A percentile compares a stretch with the other conserved stretches of the same genome.
These are phyloP conservation scores for Crenuchus spilurus DNA, from an alignment of 2,797 vertebrate species.

Conservation along the genomic window DNA sequence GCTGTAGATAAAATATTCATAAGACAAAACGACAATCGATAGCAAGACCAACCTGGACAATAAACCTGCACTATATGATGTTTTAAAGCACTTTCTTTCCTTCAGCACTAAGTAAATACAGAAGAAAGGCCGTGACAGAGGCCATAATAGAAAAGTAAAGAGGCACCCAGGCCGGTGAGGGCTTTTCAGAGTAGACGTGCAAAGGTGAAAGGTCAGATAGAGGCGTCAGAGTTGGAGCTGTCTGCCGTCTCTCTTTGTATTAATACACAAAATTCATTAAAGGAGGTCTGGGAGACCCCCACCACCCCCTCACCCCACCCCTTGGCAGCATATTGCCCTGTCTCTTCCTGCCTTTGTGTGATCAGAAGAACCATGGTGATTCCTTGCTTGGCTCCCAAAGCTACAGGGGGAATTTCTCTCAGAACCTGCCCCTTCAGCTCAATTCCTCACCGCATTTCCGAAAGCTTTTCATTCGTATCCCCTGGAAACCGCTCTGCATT, in stretches of 20 bases:
- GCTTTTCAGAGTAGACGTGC: constrained; percentile 56
- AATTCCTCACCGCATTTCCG: constrained; percentile 82
- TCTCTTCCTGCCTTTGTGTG: constrained; percentile 77
- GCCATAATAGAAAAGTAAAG: constrained; percentile 40
- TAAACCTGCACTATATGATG: not conserved
- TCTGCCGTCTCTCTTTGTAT: constrained; percentile 63
- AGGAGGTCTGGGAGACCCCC: constrained; percentile 67
- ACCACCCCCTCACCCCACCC: not conserved
- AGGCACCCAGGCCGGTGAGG: constrained; percentile 46
- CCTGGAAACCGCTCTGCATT: constrained; percentile 85
- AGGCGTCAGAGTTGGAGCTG: constrained; percentile 59
- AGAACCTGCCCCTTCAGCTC: constrained; percentile 77
- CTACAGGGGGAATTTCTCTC: constrained; percentile 79
- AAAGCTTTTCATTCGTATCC: constrained; percentile 87
- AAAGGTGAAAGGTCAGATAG: constrained; percentile 65
- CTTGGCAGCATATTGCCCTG: constrained; percentile 76
- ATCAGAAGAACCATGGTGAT: constrained; percentile 80
- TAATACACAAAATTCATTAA: constrained; percentile 81
- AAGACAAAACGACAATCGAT: too few relatives aligned
- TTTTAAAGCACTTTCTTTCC: not conserved
- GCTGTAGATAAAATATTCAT: too few relatives aligned
- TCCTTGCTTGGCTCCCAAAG: constrained; percentile 78
- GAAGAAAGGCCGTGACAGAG: constrained; percentile 26
- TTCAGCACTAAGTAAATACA: not conserved
- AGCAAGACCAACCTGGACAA: too few relatives aligned